phyloP scores from a whole-genome alignment of 2,797 vertebrate species.

The Mycteria americana region DNA sequence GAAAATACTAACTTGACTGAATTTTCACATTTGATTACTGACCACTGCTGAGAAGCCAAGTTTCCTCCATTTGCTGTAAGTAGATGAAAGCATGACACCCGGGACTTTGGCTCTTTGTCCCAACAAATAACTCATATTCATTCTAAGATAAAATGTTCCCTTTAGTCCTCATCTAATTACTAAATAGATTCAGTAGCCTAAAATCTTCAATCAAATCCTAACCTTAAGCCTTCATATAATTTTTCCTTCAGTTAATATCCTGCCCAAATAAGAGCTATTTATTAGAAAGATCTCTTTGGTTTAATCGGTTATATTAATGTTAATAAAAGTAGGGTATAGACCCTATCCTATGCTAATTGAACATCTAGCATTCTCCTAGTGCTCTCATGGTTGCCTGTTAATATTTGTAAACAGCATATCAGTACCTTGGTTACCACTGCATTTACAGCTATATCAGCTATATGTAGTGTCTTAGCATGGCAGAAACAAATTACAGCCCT shows the following conservation, averaged over 20 bases:
- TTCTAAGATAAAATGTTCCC: constrained; percentile 12
- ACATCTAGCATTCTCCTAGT: not conserved
- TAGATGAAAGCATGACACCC: constrained; percentile 13
- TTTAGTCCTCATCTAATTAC: constrained; percentile 43
- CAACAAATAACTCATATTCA: not conserved
- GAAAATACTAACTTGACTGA: not conserved
- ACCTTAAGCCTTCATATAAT: constrained; percentile 41
- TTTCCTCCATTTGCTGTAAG: not conserved
- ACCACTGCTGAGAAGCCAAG: constrained; percentile 50
- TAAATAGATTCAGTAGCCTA: constrained; percentile 51
- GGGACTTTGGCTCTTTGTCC: constrained; percentile 3
- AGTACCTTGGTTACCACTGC: not conserved
- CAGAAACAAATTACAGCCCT: not conserved
- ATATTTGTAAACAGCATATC: not conserved
- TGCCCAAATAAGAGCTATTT: not conserved
- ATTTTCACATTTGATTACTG: constrained; percentile 42
- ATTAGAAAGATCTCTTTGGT: not conserved
- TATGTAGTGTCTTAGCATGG: not conserved
- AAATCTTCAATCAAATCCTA: constrained; percentile 57
- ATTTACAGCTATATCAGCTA: not conserved
- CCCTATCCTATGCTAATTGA: not conserved
- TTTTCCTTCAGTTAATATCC: constrained; percentile 50
- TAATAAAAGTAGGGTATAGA: not conserved
- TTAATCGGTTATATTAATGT: not conserved
- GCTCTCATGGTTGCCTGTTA: not conserved